Base-by-base conservation (phyloP, 2,113 vertebrate species). In the Hydrolagus affinis region DNA sequence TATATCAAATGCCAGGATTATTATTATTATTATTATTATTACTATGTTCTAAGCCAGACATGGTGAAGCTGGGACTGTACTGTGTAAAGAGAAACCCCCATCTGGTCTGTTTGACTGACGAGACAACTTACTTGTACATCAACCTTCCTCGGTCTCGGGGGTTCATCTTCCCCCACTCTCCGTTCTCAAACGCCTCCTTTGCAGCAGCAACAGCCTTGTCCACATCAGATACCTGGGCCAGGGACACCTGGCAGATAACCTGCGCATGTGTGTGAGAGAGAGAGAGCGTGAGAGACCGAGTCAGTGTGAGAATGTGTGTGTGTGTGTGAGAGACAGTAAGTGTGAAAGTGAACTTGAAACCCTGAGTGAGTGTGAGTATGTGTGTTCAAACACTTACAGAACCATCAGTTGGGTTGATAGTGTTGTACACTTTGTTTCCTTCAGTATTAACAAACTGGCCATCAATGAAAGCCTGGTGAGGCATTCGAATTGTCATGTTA, bases 91-190 rank as follows among this genome's bases (percentile, higher is more conserved):
- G 44, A 44, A 44, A 44, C 44, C 44, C 44, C 6, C 44, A 44
- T 6, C 44, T 44, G 44, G 44, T 44, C 44, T 44, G 44, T 44
- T 44, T 44, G 44, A 44, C 44, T 44, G 44, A 44, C 44, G 6
- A 44, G 44, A 44, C 44, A 28, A 17, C 91, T 87, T 85, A 95
- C 94, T 88, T 93, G 91, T 94, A 94, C 6, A 95, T 86, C 23
- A 95, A 90, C 77, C 90, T 88, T 56, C 94, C 94, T 86, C 93
- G 87, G 90, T 95, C 94, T 88, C 94, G 91, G 28, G 94, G 91
- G 87, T 95, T 95, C 93, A 95, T 95, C 87, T 89, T 93, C 25
- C 94, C 93, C 94, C 94, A 95, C 85, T 94, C 92, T 6, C 94
- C 94, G 21, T 91, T 89, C 87, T 95, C 93, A 86, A 95, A 95